Conservation (phyloP, 2,113 vertebrate species). For the Pagrus major region DNA sequence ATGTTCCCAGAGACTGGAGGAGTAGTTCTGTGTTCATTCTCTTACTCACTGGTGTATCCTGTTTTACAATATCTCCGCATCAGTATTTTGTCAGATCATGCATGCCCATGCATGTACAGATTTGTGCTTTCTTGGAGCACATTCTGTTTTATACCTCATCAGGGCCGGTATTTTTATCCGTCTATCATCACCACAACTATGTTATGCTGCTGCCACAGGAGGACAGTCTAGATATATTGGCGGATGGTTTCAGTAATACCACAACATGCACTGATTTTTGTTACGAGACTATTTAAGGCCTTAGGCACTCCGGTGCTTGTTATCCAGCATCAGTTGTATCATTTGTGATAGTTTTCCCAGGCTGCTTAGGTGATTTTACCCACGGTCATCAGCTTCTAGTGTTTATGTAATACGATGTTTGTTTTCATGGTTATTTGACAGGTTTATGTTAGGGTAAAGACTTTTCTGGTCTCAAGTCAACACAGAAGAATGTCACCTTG, state of each 20-base stretch:
- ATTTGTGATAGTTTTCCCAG: conserved; percentile 43
- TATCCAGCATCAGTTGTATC: conserved; percentile 43
- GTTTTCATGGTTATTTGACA: conserved; percentile 24
- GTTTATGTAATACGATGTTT: conserved; percentile 20
- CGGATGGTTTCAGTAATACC: conserved; percentile 41
- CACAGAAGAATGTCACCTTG: conserved; percentile 30
- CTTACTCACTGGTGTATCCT: conserved; percentile 61
- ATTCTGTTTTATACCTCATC: conserved; percentile 26
- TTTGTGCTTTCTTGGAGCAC: conserved; percentile 38
- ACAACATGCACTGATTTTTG: conserved; percentile 45
- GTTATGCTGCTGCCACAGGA: conserved; percentile 14
- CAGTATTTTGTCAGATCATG: conserved; percentile 34
- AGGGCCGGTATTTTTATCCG: conserved; percentile 18
- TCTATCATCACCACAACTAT: conserved; percentile 22
- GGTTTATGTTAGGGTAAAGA: conserved; percentile 21
- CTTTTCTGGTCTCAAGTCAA: conserved; percentile 26
- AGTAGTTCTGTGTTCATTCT: conserved; percentile 50
- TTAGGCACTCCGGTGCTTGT: conserved; percentile 26
- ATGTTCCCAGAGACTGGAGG: conserved; percentile 45
- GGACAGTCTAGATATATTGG: conserved; percentile 14
- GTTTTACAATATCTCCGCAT: conserved; percentile 55
- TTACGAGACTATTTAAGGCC: conserved; percentile 40
- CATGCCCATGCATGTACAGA: conserved; percentile 51
- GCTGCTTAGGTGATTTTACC: conserved; percentile 42
- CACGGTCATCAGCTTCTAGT: conserved; percentile 21